A percentile compares a stretch with the other conserved stretches of the same genome.
Evolutionary conservation across 23 tunicate genomes (phyloP).

Genomic region (Styela plicata): DNA sequence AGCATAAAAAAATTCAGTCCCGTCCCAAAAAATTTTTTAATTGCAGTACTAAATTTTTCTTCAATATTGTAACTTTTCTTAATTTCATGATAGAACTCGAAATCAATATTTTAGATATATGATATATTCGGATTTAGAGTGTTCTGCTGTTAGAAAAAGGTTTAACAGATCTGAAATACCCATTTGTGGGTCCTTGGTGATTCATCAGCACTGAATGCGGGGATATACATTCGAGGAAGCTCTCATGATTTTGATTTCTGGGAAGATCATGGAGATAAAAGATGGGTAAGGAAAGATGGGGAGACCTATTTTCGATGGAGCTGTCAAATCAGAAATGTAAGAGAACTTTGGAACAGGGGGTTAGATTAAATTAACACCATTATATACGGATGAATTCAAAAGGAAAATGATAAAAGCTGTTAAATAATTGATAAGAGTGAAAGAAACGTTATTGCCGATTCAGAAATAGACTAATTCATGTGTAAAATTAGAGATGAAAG

Average conservation of each 20-base stretch:
- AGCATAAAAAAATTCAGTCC: too few species aligned
- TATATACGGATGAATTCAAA: not conserved
- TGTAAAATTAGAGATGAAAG: too few species aligned
- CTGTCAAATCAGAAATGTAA: not conserved
- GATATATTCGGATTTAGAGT: too few species aligned
- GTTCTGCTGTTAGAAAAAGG: too few species aligned
- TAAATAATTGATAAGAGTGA: not conserved
- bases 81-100: too few species aligned
- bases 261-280: constrained; percentile 55
- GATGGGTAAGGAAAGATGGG: constrained; percentile 59
- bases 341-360: not conserved
- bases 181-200: constrained; percentile 78
- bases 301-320: constrained; percentile 47
- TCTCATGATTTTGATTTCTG: constrained; percentile 59
- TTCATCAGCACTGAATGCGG: constrained; percentile 45
- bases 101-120: too few species aligned
- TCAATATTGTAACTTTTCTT: too few species aligned
- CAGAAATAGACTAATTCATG: too few species aligned
- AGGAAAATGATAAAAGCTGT: not conserved
- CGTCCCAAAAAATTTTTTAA: too few species aligned
- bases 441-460: too few species aligned
- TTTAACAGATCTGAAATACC: too few species aligned
- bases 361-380: not conserved
- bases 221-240: constrained; percentile 58
- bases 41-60: too few species aligned